These are phyloP conservation scores for Betta splendens DNA, from an alignment of 2,797 vertebrate genomes.

Conservation along the genomic window DNA sequence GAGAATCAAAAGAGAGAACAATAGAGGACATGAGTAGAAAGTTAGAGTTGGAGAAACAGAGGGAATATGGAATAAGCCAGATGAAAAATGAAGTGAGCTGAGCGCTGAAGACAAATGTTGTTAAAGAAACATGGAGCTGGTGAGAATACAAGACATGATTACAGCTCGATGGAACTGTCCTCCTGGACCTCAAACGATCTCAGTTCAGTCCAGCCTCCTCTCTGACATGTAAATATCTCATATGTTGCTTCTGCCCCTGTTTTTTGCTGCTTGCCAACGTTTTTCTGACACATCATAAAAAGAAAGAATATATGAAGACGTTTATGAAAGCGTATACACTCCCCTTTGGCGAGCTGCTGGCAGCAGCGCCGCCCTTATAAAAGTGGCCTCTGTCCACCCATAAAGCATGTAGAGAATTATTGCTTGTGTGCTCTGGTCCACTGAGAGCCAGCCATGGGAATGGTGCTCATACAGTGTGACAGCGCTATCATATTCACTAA, in stretches of 20 bases:
- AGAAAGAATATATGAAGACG: constrained; percentile 67
- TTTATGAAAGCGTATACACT: constrained; percentile 71
- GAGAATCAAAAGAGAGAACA: not conserved
- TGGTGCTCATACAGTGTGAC: constrained; percentile 53
- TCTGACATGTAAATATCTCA: constrained; percentile 39
- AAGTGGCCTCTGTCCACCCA: constrained; percentile 63
- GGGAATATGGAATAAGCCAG: constrained; percentile 42
- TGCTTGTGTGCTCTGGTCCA: constrained; percentile 56
- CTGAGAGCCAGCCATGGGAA: constrained; percentile 55
- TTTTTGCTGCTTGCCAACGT: constrained; percentile 32
- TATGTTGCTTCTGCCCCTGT: constrained; percentile 27
- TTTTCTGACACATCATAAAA: constrained; percentile 66
- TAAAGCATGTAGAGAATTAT: constrained; percentile 72
- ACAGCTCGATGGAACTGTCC: constrained; percentile 27
- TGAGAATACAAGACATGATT: constrained; percentile 46
- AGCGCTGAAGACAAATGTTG: constrained; percentile 41
- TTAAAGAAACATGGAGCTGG: constrained; percentile 39
- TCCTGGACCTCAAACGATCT: constrained; percentile 30
- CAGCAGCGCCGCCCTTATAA: constrained; percentile 60
- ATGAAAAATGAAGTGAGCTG: constrained; percentile 43
- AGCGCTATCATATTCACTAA: constrained; percentile 52
- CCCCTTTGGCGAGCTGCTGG: constrained; percentile 60
- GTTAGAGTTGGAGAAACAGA: constrained; percentile 23
- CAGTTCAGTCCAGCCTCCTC: constrained; percentile 7
- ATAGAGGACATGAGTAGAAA: constrained; percentile 10